Conservation (phyloP, 2,113 vertebrate species). For the Bucco capensis region DNA sequence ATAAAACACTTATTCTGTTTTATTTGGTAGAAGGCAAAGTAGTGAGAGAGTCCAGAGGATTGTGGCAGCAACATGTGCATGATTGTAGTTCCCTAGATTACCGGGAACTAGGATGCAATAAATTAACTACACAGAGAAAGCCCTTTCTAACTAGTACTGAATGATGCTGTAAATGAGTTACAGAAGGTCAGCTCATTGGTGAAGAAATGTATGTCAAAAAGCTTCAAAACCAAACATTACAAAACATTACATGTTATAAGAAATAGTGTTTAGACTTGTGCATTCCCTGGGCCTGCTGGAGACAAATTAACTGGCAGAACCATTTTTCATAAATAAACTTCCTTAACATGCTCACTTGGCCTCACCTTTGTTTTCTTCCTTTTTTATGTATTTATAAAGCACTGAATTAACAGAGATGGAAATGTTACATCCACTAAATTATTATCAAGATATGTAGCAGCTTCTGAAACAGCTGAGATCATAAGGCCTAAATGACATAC, state of each 20-base stretch:
- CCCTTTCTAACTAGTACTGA: neutral
- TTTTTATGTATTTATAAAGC: neutral
- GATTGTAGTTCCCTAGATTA: neutral
- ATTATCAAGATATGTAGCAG: neutral
- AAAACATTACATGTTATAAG: too few relatives aligned
- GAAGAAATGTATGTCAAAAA: neutral
- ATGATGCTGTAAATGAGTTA: neutral
- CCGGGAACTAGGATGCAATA: neutral
- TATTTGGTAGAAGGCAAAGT: neutral
- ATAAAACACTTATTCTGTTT: neutral
- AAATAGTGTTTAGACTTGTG: neutral
- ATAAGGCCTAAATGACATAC: neutral
- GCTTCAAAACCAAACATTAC: neutral
- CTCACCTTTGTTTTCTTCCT: neutral
- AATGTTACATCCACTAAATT: neutral
- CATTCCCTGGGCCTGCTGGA: neutral
- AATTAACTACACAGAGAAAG: neutral
- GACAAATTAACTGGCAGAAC: neutral
- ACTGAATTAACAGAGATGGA: neutral
- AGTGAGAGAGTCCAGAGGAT: neutral
- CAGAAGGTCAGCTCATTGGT: neutral
- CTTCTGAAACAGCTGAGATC: neutral
- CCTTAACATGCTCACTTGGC: neutral
- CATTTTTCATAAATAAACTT: neutral
- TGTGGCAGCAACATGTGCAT: neutral